Percentiles rank a stretch among this genome's conserved stretches.
Conservation (phyloP, 2,797 vertebrate genomes). For the Ispidina lecontei region DNA sequence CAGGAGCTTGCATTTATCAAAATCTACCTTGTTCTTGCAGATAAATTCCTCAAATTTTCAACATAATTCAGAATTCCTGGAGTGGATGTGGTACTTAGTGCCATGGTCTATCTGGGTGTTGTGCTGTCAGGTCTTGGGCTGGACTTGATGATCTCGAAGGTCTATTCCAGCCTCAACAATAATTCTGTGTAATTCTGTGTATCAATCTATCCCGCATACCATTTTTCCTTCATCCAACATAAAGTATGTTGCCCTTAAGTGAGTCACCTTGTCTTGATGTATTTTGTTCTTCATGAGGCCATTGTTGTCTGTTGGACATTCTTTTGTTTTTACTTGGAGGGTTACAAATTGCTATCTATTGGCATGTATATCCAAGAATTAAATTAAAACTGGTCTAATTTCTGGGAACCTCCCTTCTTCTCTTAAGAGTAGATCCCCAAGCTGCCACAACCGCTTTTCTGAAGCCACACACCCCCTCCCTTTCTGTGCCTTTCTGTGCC, state of each 20-base stretch:
- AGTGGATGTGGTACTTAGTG: too few relatives aligned
- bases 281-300: neutral
- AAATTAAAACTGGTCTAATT: neutral
- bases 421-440: neutral
- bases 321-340: neutral
- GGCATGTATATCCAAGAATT: neutral
- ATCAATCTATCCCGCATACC: neutral
- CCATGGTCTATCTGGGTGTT: too few relatives aligned
- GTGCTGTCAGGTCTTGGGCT: too few relatives aligned
- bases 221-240: neutral
- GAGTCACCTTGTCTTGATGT: neutral
- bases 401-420: neutral
- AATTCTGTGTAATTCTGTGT: neutral
- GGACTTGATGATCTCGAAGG: too few relatives aligned
- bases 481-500: neutral
- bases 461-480: neutral
- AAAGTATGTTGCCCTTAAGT: neutral
- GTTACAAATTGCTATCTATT: neutral
- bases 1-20: neutral
- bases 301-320: neutral
- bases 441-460: neutral
- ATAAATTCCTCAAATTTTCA: neutral
- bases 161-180: too few relatives aligned
- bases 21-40: neutral
- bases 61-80: neutral